Evolutionary conservation across 2,888 invertebrate genomes (phyloP), one percentile per base, ranked within the genome.

Genomic region (Coecobrya sp.): DNA sequence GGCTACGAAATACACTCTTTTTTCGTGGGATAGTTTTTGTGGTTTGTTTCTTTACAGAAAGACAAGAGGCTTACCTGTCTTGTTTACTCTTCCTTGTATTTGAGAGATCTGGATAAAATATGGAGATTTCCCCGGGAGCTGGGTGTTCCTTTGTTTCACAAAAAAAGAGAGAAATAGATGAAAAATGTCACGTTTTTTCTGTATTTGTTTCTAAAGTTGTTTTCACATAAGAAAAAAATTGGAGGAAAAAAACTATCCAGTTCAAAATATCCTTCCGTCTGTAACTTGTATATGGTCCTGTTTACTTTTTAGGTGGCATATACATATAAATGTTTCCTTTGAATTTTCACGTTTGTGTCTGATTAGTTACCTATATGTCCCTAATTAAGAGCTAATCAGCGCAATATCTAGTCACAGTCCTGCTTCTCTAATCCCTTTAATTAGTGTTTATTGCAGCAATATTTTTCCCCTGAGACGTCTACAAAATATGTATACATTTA

Each of bases 1-100:
- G 7, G 36, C 36, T 36, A 36, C 36, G n/a, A 36, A 36, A 36
- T 25, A 22, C 22, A 25, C 36, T 82, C 19, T 59, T 82, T 10
- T 19, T 52, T 10, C 13, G 2, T 0, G 55, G 4, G 19, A 55
- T 19, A 19, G 25, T 82, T 81, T 19, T 45, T 30, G 52, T 79
- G 81, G 85, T 85, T 73, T 89, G 84, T 49, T 86, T 68, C 79
- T 85, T 86, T 91, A 86, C 81, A 42, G 90, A 91, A 91, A 91
- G 86, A 91, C 70, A 91, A 91, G 81, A 91, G 91, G 86, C 91
- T 91, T 91, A 91, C 91, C 91, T 91, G 85, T 81, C 91, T 70
- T 62, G 90, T 86, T 79, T 91, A 81, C 81, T 86, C 86, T 86
- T 59, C 90, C 79, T 86, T 79, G 76, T 65, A 65, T 91, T 86